Evolutionary conservation across 2,888 invertebrate species (phyloP).

Genomic region (Odontocerum albicorne): DNA sequence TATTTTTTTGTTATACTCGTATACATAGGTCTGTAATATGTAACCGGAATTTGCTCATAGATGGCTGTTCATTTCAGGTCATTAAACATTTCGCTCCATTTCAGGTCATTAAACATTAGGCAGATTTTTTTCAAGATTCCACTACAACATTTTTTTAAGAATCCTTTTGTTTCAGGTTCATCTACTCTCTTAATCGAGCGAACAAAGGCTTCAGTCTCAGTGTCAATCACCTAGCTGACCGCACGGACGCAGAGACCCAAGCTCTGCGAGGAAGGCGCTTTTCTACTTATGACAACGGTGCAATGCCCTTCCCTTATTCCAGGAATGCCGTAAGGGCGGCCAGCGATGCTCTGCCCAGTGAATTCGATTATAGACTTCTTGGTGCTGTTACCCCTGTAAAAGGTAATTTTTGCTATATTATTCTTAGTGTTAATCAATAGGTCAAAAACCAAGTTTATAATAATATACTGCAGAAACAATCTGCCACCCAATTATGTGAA

Average conservation of each 20-base stretch:
- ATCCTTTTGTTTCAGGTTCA: constrained; percentile 55
- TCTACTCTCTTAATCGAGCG: constrained; percentile 81
- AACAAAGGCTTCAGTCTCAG: constrained; percentile 70
- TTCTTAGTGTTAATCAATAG: neutral
- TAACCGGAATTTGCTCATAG: too few relatives aligned
- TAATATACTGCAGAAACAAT: too few relatives aligned
- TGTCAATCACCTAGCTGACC: constrained; percentile 88
- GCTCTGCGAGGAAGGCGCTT: constrained; percentile 71
- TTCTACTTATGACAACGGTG: constrained; percentile 70
- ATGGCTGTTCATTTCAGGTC: too few relatives aligned
- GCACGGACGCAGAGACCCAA: constrained; percentile 73
- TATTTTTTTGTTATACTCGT: too few relatives aligned
- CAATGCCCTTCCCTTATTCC: constrained; percentile 77
- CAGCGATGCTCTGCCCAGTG: constrained; percentile 65
- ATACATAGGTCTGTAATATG: too few relatives aligned
- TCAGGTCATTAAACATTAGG: too few relatives aligned
- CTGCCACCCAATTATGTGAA: too few relatives aligned
- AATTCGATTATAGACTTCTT: constrained; percentile 86
- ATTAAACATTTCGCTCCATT: too few relatives aligned
- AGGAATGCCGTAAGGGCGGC: constrained; percentile 49
- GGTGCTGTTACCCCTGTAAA: constrained; percentile 95
- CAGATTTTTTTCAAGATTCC: too few relatives aligned
- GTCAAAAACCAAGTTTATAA: too few relatives aligned
- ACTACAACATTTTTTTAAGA: too few relatives aligned
- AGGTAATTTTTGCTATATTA: constrained; percentile 55